Evolutionary conservation across 2,888 invertebrate genomes (phyloP), one percentile per base, ranked within the genome.

Genomic region (Busseola fusca): DNA sequence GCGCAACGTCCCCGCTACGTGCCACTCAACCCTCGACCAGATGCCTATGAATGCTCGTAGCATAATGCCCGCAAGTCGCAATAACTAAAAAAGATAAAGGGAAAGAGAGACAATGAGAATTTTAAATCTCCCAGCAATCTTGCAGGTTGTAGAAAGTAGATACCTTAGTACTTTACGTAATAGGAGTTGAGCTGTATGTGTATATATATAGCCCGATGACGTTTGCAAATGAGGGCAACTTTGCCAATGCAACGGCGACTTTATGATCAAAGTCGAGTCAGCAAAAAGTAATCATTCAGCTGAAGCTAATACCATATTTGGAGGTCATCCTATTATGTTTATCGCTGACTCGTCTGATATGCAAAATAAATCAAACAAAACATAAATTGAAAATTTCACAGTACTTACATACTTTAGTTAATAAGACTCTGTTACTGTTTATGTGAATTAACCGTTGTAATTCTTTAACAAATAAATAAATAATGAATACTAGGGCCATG

Each of bases 51-150:
- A 45, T 37, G 27, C 45, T 69, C 45, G 3, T 3, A 30, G 14
- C 48, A 52, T n/a, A 62, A 42, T 52, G 64, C 34, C 42, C 27
- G 71, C 16, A n/a, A 63, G 10, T 45, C 14, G 9, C 10, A 64
- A 64, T 56, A 45, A 37, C 10, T 30, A 50, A 73, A 72, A 42
- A 62, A 50, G 10, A 30, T 18, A 54, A 74, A 71, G 9, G 3
- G 34, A 67, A 40, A 21, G 18, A 54, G 18, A 74, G 71, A 30
- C 27, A 27, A 37, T 34, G 34, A 37, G 18, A 45, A 37, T 27
- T 64, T 34, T 63, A 27, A 27, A 45, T 52, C 14, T 73, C 18
- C 14, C 40, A 50, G 63, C 40, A 70, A 58, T 48, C 72, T 70
- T 50, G 48, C 30, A 25, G 50, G 16, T 34, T 58, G 48, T 48